Percentiles rank a stretch among this genome's conserved stretches.
phyloP scores from a whole-genome alignment of 1,140 invertebrate genomes.

The Protaetia brevitarsis region DNA sequence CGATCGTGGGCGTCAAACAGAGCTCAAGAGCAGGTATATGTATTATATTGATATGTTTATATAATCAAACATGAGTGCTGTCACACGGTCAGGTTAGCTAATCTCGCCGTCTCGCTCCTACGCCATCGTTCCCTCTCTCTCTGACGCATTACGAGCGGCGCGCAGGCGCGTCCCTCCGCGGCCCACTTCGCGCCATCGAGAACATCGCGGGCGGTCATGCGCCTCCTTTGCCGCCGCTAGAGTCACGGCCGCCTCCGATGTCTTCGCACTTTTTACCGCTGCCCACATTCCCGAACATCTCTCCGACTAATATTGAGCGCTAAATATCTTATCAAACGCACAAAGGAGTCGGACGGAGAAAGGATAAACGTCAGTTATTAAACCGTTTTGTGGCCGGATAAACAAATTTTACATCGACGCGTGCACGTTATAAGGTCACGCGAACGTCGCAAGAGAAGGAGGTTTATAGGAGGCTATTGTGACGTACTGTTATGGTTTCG shows the following conservation, averaged over 20 bases:
- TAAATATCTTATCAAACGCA: neutral
- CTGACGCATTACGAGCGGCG: neutral
- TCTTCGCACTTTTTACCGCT: neutral
- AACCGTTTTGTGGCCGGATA: too few species aligned
- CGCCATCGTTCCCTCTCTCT: neutral
- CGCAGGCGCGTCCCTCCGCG: neutral
- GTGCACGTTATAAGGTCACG: too few species aligned
- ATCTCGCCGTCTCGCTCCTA: neutral
- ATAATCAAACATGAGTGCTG: constrained; percentile 18
- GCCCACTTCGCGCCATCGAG: constrained; percentile 3
- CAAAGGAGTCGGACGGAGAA: neutral
- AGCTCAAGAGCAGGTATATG: constrained; percentile 12
- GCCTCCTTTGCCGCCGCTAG: neutral
- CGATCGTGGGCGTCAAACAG: constrained; percentile 10
- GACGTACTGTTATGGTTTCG: too few species aligned
- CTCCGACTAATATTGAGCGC: neutral
- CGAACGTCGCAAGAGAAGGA: too few species aligned
- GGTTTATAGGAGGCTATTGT: too few species aligned
- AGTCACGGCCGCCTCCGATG: neutral
- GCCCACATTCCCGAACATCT: neutral
- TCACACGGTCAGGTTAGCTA: constrained; percentile 15
- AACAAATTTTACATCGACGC: too few species aligned
- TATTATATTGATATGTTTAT: constrained; percentile 19
- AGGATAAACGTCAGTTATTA: neutral
- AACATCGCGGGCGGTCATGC: neutral